Percentiles rank a stretch among this genome's conserved stretches.
Conservation (phyloP, 1,140 invertebrate species). For the Drosophila arizonae region DNA sequence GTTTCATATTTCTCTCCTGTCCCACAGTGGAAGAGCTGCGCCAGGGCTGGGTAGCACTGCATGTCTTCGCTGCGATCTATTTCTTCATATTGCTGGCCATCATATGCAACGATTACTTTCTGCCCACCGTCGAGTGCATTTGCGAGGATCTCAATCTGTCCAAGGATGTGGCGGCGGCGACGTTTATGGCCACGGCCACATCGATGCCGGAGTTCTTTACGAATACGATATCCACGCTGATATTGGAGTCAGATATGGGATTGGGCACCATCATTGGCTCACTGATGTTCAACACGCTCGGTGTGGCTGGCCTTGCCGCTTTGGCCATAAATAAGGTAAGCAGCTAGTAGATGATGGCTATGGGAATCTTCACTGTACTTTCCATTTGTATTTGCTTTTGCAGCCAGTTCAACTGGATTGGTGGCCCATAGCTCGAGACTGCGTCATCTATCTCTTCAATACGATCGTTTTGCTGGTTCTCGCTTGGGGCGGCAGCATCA, state of each 20-base stretch:
- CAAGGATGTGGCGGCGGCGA: slow-evolving; percentile 93
- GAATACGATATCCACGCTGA: slow-evolving; percentile 92
- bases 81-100: slow-evolving; percentile 90
- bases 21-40: slow-evolving; percentile 84
- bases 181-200: slow-evolving; percentile 95
- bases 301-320: slow-evolving; percentile 92
- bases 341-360: not conserved
- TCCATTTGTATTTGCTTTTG: slow-evolving; percentile 46
- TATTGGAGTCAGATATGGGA: slow-evolving; percentile 90
- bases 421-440: slow-evolving; percentile 93
- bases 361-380: not conserved
- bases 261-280: slow-evolving; percentile 93
- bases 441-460: slow-evolving; percentile 91
- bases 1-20: not conserved
- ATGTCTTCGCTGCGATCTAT: slow-evolving; percentile 90
- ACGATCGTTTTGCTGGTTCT: slow-evolving; percentile 89
- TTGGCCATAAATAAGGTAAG: slow-evolving; percentile 88
- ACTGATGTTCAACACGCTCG: slow-evolving; percentile 94
- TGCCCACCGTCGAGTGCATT: slow-evolving; percentile 92
- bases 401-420: slow-evolving; percentile 92
- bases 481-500: slow-evolving; percentile 91
- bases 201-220: slow-evolving; percentile 96
- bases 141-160: slow-evolving; percentile 89
- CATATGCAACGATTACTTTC: slow-evolving; percentile 93
- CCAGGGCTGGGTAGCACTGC: slow-evolving; percentile 88